A percentile compares a stretch with the other conserved stretches of the same genome.
phyloP scores from a whole-genome alignment of 2,888 invertebrate species.

The Hesperia comma region DNA sequence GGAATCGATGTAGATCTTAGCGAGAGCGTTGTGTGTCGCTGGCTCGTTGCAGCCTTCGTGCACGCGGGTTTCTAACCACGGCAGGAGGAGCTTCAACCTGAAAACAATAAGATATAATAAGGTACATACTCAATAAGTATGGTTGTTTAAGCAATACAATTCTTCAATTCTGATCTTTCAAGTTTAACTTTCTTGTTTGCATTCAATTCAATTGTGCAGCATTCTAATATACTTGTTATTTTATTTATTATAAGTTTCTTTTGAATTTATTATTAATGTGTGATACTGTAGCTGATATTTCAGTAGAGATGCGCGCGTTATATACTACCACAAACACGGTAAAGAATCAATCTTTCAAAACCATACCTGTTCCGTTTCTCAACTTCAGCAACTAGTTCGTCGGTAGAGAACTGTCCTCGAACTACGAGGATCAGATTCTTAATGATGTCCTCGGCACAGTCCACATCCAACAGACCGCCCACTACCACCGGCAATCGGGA shows the following conservation, averaged over 20 bases:
- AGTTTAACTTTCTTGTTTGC: too few species aligned
- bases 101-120: conserved; percentile 9
- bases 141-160: too few species aligned
- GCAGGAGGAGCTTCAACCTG: conserved; percentile 93
- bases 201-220: too few species aligned
- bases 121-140: not conserved
- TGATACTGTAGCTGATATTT: too few species aligned
- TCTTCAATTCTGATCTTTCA: too few species aligned
- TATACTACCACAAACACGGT: too few species aligned
- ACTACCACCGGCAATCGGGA: conserved; percentile 98
- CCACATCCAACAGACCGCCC: conserved; percentile 98
- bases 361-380: conserved; percentile 93
- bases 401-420: conserved; percentile 98
- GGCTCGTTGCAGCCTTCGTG: conserved; percentile 99
- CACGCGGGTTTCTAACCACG: conserved; percentile 98
- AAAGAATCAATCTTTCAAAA: not conserved
- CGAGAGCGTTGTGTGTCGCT: conserved; percentile 99
- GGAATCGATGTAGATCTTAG: conserved; percentile 99
- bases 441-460: conserved; percentile 99
- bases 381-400: conserved; percentile 98
- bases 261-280: too few species aligned
- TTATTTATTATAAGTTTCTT: too few species aligned
- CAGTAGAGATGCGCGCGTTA: too few species aligned
- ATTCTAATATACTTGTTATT: too few species aligned
- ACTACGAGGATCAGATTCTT: conserved; percentile 99